Evolutionary conservation across 2,797 vertebrate genomes (phyloP), one percentile per base, ranked within the genome.

Genomic region (Sphenodon punctatus): DNA sequence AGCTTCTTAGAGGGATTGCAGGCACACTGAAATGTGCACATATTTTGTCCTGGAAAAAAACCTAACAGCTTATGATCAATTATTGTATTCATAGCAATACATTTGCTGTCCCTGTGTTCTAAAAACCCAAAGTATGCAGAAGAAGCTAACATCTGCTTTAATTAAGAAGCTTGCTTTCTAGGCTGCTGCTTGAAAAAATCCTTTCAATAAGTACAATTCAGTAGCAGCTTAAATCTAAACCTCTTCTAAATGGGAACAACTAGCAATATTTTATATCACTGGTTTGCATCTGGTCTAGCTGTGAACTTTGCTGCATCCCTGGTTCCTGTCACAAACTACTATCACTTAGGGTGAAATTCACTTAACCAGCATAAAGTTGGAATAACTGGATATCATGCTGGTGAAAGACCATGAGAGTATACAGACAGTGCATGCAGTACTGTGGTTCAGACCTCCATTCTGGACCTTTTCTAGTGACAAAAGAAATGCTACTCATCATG

Each of bases 41-140:
- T n/a, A 34, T 39, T 38, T 63, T 63, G 12, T 48, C 5, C 4
- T 83, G 60, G 2, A 53, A 79, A 73, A 27, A n/a, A n/a, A n/a
- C n/a, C n/a, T n/a, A 2, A 30, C 2, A 1, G 13, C 48, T 55
- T 25, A 20, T 8, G 19, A 16, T 23, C 0, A 49, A 19, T 67
- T 81, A 15, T 51, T 17, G 88, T 10, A 59, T 72, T 88, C 42
- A 42, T 27, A 82, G 43, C 63, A 55, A 64, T 42, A 73, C 63
- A 16, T 82, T 48, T 82, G 1, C 71, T 48, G 22, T 0, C n/a
- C n/a, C 11, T 39, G 4, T 58, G 13, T 39, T 38, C 49, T 71
- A 56, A 71, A 72, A 60, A 1, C 48, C 19, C 2, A 2, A 20
- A 39, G 1, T 10, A 39, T n/a, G 22, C 15, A 73, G 8, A 76